phyloP scores from a whole-genome alignment of 2,888 invertebrate genomes.

The Lysandra coridon region DNA sequence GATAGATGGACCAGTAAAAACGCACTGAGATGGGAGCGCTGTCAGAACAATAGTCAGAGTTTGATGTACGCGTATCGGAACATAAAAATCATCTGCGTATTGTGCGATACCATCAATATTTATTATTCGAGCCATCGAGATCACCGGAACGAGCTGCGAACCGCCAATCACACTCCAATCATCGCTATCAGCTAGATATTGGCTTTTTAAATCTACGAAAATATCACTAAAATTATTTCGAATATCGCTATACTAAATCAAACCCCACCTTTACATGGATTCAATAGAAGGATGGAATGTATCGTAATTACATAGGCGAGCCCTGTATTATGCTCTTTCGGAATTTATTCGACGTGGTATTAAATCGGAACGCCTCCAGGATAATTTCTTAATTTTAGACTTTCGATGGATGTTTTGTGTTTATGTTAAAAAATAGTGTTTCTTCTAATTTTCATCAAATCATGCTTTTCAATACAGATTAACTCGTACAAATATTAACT shows the following conservation, averaged over 20 bases:
- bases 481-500: background rate
- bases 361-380: conserved; percentile 10
- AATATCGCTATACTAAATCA: background rate
- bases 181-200: background rate
- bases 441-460: background rate
- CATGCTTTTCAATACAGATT: conserved; percentile 1
- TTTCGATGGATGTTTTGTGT: background rate
- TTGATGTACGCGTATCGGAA: conserved; percentile 8
- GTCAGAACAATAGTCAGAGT: background rate
- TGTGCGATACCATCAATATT: conserved; percentile 21
- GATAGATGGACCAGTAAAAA: background rate
- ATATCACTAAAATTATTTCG: background rate
- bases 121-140: background rate
- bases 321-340: conserved; percentile 6
- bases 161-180: background rate
- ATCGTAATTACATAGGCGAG: conserved; percentile 1
- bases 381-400: conserved; percentile 6
- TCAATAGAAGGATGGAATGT: conserved; percentile 21
- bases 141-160: background rate
- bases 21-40: background rate
- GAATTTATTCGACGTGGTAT: conserved; percentile 3
- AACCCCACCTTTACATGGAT: background rate
- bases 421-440: background rate
- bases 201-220: background rate
- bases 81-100: conserved; percentile 5